Conservation (phyloP, 2,113 vertebrate species). For the Emberiza fucata region DNA sequence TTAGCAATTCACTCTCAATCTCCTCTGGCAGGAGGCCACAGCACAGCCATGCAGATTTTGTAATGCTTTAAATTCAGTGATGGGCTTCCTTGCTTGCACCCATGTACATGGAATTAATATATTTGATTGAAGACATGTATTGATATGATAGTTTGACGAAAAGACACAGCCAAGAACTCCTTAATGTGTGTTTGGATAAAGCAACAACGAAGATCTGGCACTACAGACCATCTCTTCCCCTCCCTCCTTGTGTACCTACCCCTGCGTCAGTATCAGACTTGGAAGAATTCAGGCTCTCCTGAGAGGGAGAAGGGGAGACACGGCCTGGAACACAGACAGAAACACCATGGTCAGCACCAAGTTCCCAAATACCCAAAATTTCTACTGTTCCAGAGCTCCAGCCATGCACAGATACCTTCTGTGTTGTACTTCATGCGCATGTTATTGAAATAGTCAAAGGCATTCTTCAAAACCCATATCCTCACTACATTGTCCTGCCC, state of each 20-base stretch:
- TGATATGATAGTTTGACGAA: neutral
- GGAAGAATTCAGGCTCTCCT: slow-evolving; percentile 96
- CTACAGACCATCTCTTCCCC: neutral
- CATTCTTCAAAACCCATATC: slow-evolving; percentile 97
- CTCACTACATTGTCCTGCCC: slow-evolving; percentile 96
- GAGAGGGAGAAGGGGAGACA: slow-evolving; percentile 97
- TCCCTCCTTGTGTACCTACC: slow-evolving; percentile 67
- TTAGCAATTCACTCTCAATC: neutral
- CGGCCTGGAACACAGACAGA: slow-evolving; percentile 78
- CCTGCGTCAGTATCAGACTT: slow-evolving; percentile 94
- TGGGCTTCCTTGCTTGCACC: neutral
- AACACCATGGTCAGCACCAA: neutral
- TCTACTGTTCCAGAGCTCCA: neutral
- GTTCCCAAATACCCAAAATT: neutral
- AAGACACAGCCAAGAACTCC: neutral
- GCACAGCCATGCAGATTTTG: neutral
- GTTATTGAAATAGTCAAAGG: slow-evolving; percentile 98
- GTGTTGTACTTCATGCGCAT: slow-evolving; percentile 99
- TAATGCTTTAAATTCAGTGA: neutral
- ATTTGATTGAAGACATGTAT: neutral
- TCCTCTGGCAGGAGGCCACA: neutral
- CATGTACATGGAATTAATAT: neutral
- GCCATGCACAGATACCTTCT: slow-evolving; percentile 78
- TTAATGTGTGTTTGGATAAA: neutral
- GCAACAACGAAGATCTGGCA: neutral